A percentile compares a stretch with the other conserved stretches of the same genome.
These are phyloP conservation scores for Tupaia tana DNA, from an alignment of 2,113 vertebrate genomes.

Conservation along the genomic window DNA sequence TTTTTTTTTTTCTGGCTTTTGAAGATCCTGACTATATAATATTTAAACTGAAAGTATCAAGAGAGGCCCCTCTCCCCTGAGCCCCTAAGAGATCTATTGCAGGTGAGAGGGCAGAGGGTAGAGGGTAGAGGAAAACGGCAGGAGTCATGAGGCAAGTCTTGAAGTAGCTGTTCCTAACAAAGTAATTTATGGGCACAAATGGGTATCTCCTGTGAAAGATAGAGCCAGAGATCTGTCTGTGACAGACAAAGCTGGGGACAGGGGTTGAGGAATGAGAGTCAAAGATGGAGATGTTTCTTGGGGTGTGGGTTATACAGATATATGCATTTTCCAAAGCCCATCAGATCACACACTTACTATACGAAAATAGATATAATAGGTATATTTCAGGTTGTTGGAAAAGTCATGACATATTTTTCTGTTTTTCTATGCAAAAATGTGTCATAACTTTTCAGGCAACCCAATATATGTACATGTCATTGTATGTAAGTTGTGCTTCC, in stretches of 20 bases:
- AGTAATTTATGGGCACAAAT: background rate
- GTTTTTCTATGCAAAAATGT: no score
- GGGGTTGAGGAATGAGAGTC: background rate
- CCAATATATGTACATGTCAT: no score
- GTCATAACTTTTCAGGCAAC: no score
- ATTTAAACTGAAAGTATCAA: background rate
- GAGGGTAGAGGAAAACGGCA: background rate
- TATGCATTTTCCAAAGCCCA: background rate
- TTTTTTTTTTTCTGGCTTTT: accelerated
- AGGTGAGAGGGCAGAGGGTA: background rate
- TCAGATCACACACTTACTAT: no score
- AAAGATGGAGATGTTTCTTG: background rate
- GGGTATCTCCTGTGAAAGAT: background rate
- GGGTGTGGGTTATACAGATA: background rate
- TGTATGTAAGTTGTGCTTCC: no score
- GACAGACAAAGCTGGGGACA: background rate
- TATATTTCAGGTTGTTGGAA: background rate
- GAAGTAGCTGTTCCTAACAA: background rate
- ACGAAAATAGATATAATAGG: background rate
- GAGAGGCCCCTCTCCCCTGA: background rate
- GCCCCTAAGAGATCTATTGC: background rate
- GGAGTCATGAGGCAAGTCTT: background rate
- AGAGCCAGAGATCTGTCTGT: background rate
- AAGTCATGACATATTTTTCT: no score
- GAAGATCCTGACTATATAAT: background rate